Evolutionary conservation across 2,797 vertebrate genomes (phyloP), one percentile per base, ranked within the genome.

Genomic region (Epinephelus coioides): DNA sequence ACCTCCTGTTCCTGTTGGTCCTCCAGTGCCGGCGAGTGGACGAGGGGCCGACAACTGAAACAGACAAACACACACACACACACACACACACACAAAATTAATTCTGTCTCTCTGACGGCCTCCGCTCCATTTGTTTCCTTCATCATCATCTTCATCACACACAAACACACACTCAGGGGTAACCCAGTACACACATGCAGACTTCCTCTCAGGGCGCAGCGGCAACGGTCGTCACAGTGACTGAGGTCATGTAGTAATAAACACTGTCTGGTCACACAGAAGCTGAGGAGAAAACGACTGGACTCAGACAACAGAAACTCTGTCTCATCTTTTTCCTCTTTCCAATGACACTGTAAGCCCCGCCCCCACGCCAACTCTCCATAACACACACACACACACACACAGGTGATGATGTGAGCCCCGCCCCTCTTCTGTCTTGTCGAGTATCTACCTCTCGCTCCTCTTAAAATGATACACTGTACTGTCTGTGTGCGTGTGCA

Each of bases 1-100:
- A 19, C 95, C 97, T 19, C 94, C 96, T 0, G 96, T 91, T 10
- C 96, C 97, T 0, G 94, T 95, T 40, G 95, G 96, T 51, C 95
- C 97, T 4, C 91, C 97, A 0, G 94, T 90, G 40, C 90, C 97
- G 0, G 91, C 94, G 0, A 96, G 96, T 13, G 96, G 96, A 83
- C 87, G 95, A 67, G 94, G 91, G 70, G 81, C 91, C 50, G 91
- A 95, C 57, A 94, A 94, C 88, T 92, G 90, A 95, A 76, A 88
- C 83, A 23, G 23, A 64, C 67, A 79, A 85, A 40, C 27, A 61
- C 7, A n/a, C 62, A 21, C 38, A 60, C 60, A 69, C 46, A 44
- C 46, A 78, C 68, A 61, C 55, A 66, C 44, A 73, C 47, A 70
- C 43, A 46, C 2, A 64, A 53, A 73, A 51, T 71, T 73, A 88